Percentiles rank a stretch among this genome's conserved stretches.
These are phyloP conservation scores for Drosophila seguyi DNA, from an alignment of 1,140 invertebrate species.

Conservation along the genomic window DNA sequence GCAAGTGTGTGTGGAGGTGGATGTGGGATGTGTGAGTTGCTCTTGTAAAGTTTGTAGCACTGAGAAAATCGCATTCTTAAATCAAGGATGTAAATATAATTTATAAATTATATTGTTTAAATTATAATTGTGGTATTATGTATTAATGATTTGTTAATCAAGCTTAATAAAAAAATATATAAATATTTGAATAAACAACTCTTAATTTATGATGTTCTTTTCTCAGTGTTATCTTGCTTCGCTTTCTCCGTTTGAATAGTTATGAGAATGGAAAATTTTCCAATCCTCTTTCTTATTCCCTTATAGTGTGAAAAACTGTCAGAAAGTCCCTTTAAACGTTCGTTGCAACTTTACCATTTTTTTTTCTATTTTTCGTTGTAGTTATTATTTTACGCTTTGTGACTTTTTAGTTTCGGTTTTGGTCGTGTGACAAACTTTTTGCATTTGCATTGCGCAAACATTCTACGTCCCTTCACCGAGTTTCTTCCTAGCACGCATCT, in stretches of 20 bases:
- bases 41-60: slow-evolving; percentile 17
- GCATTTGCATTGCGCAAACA: slow-evolving; percentile 63
- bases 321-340: slow-evolving; percentile 67
- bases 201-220: neutral
- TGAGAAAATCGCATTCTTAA: slow-evolving; percentile 7
- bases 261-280: slow-evolving; percentile 14
- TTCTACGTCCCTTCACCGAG: slow-evolving; percentile 8
- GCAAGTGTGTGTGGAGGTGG: slow-evolving; percentile 34
- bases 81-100: neutral
- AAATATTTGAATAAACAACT: neutral
- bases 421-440: slow-evolving; percentile 65
- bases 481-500: slow-evolving; percentile 49
- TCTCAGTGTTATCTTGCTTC: slow-evolving; percentile 12
- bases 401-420: slow-evolving; percentile 46
- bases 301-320: slow-evolving; percentile 60
- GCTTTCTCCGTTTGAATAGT: slow-evolving; percentile 19
- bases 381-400: slow-evolving; percentile 66
- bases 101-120: too few species aligned
- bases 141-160: neutral
- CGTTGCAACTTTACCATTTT: slow-evolving; percentile 38
- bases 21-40: slow-evolving; percentile 5
- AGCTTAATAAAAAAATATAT: neutral
- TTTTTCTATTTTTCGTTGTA: slow-evolving; percentile 29
- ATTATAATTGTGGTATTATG: neutral
- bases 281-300: slow-evolving; percentile 1